Evolutionary conservation across 2,888 invertebrate species (phyloP), one percentile per base, ranked within the genome.

Genomic region (Athalia rosae): DNA sequence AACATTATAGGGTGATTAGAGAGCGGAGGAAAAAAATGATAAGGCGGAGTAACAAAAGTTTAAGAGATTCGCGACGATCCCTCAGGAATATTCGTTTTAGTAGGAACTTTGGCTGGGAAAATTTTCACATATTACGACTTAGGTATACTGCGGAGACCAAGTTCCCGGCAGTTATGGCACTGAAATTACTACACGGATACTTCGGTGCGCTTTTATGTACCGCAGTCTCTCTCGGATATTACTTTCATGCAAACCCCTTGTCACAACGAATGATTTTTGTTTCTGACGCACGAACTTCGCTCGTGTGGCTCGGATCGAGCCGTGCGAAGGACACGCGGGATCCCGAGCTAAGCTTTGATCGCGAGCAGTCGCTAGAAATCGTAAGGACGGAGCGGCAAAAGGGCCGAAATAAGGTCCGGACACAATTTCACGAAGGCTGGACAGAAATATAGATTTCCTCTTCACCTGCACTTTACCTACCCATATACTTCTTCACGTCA

Each of bases 251-350:
- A 79, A 79, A 76, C 77, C 74, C 78, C 83, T 83, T 80, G 82
- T 83, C 83, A 82, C 81, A 76, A 79, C 80, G 80, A 83, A 84
- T 82, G 84, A 87, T 83, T 86, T 84, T 85, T 86, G 85, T 83
- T 86, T 85, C 83, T 84, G 83, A 83, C 83, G 82, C 79, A 79
- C 80, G 80, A 28, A 79, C 80, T 79, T 58, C 79, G 79, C 77
- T 69, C 64, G 77, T 79, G 80, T 78, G 78, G 77, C 63, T 58
- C 28, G 8, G 48, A 13, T 15, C 11, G 11, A 47, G 58, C 58
- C 71, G 13, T n/a, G 45, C 11, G 56, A 41, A 50, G 28, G 28
- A 28, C 28, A 28, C 28, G 28, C 28, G 28, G 28, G 28, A 28
- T 28, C 28, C 28, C 28, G 28, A 28, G 28, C 28, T 2, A 28